A percentile compares a stretch with the other conserved stretches of the same genome.
phyloP scores from a whole-genome alignment of 2,113 vertebrate species.

The Esox niger region DNA sequence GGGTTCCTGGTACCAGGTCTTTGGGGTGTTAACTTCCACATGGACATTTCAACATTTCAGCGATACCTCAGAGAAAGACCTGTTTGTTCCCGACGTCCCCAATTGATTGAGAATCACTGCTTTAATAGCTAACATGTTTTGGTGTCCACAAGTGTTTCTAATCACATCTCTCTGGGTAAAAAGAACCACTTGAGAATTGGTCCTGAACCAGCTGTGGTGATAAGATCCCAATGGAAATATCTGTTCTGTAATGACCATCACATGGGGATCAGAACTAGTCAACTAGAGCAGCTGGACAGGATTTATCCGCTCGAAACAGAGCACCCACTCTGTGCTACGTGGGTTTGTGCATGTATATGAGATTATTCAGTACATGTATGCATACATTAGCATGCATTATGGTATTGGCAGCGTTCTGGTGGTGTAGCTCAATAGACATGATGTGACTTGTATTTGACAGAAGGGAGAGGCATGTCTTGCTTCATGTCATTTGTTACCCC shows the following conservation, averaged over 20 bases:
- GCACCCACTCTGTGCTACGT: no score
- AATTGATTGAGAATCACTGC: no score
- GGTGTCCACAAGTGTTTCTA: no score
- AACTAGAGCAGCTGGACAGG: neutral
- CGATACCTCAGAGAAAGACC: no score
- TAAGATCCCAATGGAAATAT: neutral
- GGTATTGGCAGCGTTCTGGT: neutral
- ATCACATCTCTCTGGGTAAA: no score
- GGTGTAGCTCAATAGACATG: neutral
- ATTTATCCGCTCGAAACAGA: neutral
- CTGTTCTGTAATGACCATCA: neutral
- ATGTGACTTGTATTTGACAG: neutral
- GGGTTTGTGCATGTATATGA: neutral
- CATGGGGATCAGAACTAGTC: neutral
- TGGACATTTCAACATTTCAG: no score
- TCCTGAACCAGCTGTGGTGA: neutral
- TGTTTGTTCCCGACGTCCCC: no score
- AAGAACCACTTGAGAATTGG: neutral
- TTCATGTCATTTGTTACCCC: neutral
- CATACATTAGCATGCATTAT: no score
- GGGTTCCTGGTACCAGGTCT: no score
- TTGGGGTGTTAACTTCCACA: no score
- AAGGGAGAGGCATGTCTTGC: neutral
- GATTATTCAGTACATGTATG: no score
- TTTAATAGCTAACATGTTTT: no score